phyloP scores from a whole-genome alignment of 1,140 invertebrate species.

The Caerostris extrusa region DNA sequence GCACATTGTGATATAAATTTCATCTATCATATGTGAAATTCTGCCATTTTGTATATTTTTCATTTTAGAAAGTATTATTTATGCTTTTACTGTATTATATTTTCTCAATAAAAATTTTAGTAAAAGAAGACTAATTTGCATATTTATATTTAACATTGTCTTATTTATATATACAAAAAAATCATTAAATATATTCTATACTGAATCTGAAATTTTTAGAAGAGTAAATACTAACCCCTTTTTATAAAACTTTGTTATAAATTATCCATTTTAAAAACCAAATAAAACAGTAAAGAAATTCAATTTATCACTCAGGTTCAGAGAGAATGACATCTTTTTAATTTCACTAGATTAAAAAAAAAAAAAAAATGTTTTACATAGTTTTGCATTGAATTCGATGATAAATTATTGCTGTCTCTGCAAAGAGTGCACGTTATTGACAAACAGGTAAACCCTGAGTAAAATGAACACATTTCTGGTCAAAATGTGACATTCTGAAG shows the following conservation, averaged over 20 bases:
- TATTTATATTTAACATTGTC: background rate
- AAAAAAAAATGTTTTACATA: constrained; percentile 16
- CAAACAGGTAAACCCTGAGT: constrained; percentile 52
- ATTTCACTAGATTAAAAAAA: constrained; percentile 16
- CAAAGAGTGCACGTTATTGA: constrained; percentile 9
- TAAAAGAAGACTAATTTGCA: background rate
- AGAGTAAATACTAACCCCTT: no score
- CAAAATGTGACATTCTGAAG: constrained; percentile 33
- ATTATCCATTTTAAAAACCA: no score
- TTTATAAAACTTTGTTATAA: no score
- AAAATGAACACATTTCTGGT: constrained; percentile 57
- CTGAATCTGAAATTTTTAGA: no score
- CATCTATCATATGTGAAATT: constrained; percentile 11
- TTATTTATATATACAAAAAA: background rate
- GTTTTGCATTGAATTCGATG: background rate
- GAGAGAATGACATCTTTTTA: background rate
- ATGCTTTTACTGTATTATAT: constrained; percentile 27
- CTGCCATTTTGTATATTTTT: constrained; percentile 37
- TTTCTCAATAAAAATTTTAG: constrained; percentile 45
- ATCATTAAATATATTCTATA: background rate
- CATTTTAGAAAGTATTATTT: constrained; percentile 38
- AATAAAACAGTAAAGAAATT: no score
- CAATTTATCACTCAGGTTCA: no score
- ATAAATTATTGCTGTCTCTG: constrained; percentile 45
- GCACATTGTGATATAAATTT: constrained; percentile 36